Evolutionary conservation across 2,797 vertebrate genomes (phyloP), one percentile per base, ranked within the genome.

Genomic region (Poecile montanus): DNA sequence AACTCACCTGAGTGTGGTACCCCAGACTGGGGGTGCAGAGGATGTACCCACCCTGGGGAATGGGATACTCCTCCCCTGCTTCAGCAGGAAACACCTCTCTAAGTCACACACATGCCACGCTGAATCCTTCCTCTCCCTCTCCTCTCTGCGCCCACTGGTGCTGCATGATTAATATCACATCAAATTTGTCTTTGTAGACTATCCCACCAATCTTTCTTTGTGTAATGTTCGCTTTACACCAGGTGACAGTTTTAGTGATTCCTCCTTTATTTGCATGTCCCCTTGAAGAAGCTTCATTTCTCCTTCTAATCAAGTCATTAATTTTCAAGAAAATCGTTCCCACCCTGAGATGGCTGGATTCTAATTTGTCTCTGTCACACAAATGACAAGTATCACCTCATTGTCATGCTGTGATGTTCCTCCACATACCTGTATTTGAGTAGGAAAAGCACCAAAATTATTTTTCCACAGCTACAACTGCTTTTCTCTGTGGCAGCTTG

Each of bases 301-400:
- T 95, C 93, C 96, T 95, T 83, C 94, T 89, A 93, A 97, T 95
- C 87, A 96, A 97, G 92, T 93, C 91, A 96, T 97, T 97, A 96
- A 95, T 85, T 96, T 95, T 95, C 91, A 66, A 65, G 8, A 66
- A 97, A 94, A 96, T 96, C 77, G 38, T 84, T 91, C 93, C 77
- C 74, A 94, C 40, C 85, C 75, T 11, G 44, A 87, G 93, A 94
- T 91, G 77, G 70, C 83, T 89, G 73, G 91, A 90, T 91, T 96
- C 88, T 88, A 70, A 96, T 96, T 95, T 96, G 66, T 96, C 94
- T 92, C 80, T 96, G 95, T 95, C 95, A 94, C 65, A 72, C 60
- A 80, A 87, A 86, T 85, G 86, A 93, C 90, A 95, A 91, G 89
- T 60, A 94, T 68, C 88, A 93, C 72, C 88, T 94, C 87, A 94